Evolutionary conservation across 2,797 vertebrate species (phyloP), one percentile per base, ranked within the genome.

Genomic region (Phaenicophaeus curvirostris): DNA sequence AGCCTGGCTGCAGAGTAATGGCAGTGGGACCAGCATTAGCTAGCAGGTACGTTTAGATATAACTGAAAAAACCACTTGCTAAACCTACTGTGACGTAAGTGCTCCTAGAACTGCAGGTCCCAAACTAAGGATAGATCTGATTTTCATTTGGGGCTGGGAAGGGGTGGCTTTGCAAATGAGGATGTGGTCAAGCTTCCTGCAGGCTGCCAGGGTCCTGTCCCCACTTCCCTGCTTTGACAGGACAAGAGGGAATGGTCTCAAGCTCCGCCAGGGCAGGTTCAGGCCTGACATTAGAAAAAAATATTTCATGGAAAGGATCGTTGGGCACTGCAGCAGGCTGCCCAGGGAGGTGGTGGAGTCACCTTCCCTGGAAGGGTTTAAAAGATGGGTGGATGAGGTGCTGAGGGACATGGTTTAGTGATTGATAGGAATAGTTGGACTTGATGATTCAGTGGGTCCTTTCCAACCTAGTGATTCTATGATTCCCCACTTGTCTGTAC

Each of bases 31-130:
- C 41, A 62, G 67, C 58, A 6, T 23, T 87, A 59, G 19, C 16
- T 68, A 41, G 16, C 51, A 41, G 19, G 5, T 53, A 11, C 31
- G 42, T 66, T 33, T 68, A 78, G 53, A 73, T 59, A 5, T 9
- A 0, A 0, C 24, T 13, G 9, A 42, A 28, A 17, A 28, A 61
- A 75, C 73, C 8, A 7, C 5, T 1, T 28, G 1, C 25, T 78
- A 73, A n/a, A 73, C 5, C 28, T 93, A n/a, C 46, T 81, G 15
- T 39, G 39, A 39, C 39, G 39, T 44, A 18, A 44, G 42, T 44
- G 18, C 31, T 74, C 4, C 30, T 39, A 0, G 31, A 33, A 18
- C 31, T 58, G 31, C 55, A 54, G 57, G 28, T 28, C 57, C 63
- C 46, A 55, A 55, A 66, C 28, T 9, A 37, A 51, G 48, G 42